These are phyloP conservation scores for Trichomycterus rosablanca DNA, from an alignment of 2,113 vertebrate species.

Conservation along the genomic window DNA sequence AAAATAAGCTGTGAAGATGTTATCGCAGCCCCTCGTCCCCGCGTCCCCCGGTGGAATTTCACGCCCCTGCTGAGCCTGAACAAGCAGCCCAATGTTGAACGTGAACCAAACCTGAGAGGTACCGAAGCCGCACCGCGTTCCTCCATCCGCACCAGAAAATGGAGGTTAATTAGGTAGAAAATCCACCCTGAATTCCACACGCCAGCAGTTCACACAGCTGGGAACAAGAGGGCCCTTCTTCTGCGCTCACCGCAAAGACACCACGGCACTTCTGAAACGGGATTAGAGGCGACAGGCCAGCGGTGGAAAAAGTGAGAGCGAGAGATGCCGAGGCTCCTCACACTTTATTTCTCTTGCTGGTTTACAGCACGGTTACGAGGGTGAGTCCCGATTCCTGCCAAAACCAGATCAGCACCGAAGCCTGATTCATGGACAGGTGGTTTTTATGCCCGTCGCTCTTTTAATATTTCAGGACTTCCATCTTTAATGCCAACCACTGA, in stretches of 20 bases:
- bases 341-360: constrained; percentile 1
- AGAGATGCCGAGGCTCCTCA: constrained; percentile 7
- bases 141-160: constrained; percentile 45
- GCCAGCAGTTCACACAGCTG: constrained; percentile 38
- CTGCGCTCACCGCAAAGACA: constrained; percentile 32
- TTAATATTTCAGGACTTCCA: constrained; percentile 22
- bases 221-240: constrained; percentile 52
- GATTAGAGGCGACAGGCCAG: constrained; percentile 23
- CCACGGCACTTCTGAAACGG: constrained; percentile 27
- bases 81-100: constrained; percentile 37
- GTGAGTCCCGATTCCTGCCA: neutral
- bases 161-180: constrained; percentile 55
- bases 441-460: neutral
- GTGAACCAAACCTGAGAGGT: constrained; percentile 35
- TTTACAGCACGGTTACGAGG: constrained; percentile 2
- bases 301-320: constrained; percentile 36
- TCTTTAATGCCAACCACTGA: neutral
- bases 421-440: constrained; percentile 13
- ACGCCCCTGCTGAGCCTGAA: constrained; percentile 30
- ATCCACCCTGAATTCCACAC: constrained; percentile 48
- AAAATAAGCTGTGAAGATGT: constrained; percentile 45
- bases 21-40: constrained; percentile 18
- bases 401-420: constrained; percentile 7
- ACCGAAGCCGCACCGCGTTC: constrained; percentile 43
- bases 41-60: constrained; percentile 31